Base-by-base conservation (phyloP, 2,888 invertebrate species). In the Troides helena region DNA sequence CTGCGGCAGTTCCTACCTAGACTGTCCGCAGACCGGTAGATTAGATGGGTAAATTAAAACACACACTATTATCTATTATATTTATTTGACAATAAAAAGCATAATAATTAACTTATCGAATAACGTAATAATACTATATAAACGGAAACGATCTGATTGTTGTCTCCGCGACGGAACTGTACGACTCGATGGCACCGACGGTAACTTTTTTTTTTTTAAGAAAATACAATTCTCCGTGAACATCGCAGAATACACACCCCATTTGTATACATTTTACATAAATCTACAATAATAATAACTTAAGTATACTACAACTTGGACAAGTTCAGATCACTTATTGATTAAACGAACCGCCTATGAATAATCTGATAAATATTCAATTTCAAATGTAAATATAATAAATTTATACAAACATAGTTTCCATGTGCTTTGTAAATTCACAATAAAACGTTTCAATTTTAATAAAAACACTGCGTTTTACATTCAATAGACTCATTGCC, bases 101-200 rank as follows among this genome's bases (percentile, higher is more conserved):
- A 68, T 72, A 66, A 68, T 69, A 58, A 66, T 74, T 72, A 57
- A 66, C 69, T 72, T 72, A 73, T 62, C 67, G 69, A 68, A 66
- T 71, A 36, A 68, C 63, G 72, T 72, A 78, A 80, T 82, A 83
- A 84, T 82, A 84, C 84, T 82, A 81, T 79, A n/a, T 18, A 80
- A 76, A 79, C 70, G 75, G 71, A 74, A 77, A 76, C 75, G 73
- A 74, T 74, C 68, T 62, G 69, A 60, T 68, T 72, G 72, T 74
- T 73, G 73, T 69, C 74, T 73, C 72, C 74, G 74, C 68, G 76
- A 76, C 78, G 76, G 73, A 72, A 71, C 72, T 65, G 72, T 68
- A 65, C 53, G 30, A 72, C 68, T 72, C 78, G 77, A 83, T 85
- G 85, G 85, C 84, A 85, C 83, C 78, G 71, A 68, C 70, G 74